phyloP scores from a whole-genome alignment of 2,888 invertebrate genomes.

The Drosophila kambysellisi region DNA sequence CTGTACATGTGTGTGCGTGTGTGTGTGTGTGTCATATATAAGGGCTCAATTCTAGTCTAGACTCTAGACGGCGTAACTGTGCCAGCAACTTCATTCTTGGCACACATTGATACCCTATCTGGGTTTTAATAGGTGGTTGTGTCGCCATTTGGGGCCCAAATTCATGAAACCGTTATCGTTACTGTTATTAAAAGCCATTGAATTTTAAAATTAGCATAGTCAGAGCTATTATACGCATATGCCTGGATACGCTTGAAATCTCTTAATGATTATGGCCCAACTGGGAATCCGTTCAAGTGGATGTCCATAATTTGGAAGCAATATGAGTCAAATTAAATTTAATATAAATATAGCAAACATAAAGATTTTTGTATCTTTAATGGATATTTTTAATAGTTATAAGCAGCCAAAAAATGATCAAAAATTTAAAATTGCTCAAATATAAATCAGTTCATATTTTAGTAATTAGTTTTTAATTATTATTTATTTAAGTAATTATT shows the following conservation, averaged over 20 bases:
- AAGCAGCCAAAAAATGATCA: not conserved
- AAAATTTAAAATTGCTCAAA: not conserved
- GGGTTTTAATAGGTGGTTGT: slow-evolving; percentile 5
- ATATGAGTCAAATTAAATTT: not conserved
- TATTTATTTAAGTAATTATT: not conserved
- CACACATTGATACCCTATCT: slow-evolving; percentile 29
- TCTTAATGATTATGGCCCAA: slow-evolving; percentile 1
- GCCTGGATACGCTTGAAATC: slow-evolving; percentile 5
- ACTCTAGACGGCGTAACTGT: slow-evolving; percentile 49
- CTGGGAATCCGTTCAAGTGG: not conserved
- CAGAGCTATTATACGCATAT: slow-evolving; percentile 23
- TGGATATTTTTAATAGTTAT: not conserved
- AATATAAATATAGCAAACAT: not conserved
- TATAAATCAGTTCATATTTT: not conserved
- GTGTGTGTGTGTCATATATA: slow-evolving; percentile 35
- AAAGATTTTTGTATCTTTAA: not conserved
- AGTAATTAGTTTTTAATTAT: no score
- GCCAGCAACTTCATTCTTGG: slow-evolving; percentile 32
- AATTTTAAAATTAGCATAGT: slow-evolving; percentile 31
- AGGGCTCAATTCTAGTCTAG: slow-evolving; percentile 69
- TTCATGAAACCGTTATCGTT: slow-evolving; percentile 35
- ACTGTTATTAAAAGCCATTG: slow-evolving; percentile 36
- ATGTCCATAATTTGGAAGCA: not conserved
- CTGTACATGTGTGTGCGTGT: not conserved
- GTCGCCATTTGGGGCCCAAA: slow-evolving; percentile 6